Evolutionary conservation across 2,888 invertebrate species (phyloP).

Genomic region (Nymphalis urticae): DNA sequence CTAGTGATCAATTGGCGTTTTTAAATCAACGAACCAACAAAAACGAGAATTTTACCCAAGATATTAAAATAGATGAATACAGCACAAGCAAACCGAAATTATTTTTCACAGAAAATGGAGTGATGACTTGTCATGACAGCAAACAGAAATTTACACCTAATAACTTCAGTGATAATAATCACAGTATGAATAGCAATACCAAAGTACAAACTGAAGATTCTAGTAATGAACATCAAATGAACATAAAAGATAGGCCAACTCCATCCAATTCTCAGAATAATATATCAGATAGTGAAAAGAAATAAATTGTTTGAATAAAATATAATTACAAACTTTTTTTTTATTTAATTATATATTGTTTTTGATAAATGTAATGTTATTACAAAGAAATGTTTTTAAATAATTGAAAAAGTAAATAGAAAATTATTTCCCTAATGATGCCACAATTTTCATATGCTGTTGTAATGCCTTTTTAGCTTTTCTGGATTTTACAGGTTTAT

Average conservation of each 20-base stretch:
- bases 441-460: slow-evolving; percentile 78
- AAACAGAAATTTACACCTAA: slow-evolving; percentile 38
- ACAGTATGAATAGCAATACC: slow-evolving; percentile 40
- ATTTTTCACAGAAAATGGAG: slow-evolving; percentile 49
- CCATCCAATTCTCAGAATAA: slow-evolving; percentile 16
- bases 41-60: slow-evolving; percentile 43
- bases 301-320: slow-evolving; percentile 16
- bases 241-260: slow-evolving; percentile 23
- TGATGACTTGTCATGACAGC: slow-evolving; percentile 37
- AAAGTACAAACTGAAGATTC: slow-evolving; percentile 41
- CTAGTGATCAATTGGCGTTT: slow-evolving; percentile 46
- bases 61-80: slow-evolving; percentile 49
- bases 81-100: slow-evolving; percentile 53
- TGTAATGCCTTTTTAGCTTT: slow-evolving; percentile 76
- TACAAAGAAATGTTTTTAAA: not conserved
- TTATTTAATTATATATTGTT: not conserved
- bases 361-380: not conserved
- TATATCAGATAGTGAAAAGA: slow-evolving; percentile 11
- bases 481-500: slow-evolving; percentile 64
- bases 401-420: not conserved
- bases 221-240: slow-evolving; percentile 38
- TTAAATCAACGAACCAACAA: slow-evolving; percentile 43
- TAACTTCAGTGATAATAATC: slow-evolving; percentile 37
- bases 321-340: not conserved
- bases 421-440: slow-evolving; percentile 48